A percentile compares a stretch with the other conserved stretches of the same genome.
Conservation (phyloP, 2,888 invertebrate genomes). For the Nasonovia ribisnigri region DNA sequence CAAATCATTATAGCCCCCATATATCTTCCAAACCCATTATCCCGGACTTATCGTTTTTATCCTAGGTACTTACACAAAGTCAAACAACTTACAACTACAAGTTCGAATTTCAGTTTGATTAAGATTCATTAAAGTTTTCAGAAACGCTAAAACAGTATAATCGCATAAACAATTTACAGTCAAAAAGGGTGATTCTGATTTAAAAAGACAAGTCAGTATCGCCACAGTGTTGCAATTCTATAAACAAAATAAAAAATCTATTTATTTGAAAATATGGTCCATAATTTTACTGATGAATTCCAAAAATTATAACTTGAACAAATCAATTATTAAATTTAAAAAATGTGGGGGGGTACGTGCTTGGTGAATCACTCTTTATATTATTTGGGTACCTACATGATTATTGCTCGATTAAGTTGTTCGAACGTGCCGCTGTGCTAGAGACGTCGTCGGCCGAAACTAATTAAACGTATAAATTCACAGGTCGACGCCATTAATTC, state of each 20-base stretch:
- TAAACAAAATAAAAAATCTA: background rate
- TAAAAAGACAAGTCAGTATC: background rate
- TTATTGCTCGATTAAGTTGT: constrained; percentile 34
- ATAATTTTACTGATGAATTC: background rate
- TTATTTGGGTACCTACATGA: background rate
- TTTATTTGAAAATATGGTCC: background rate
- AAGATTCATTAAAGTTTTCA: background rate
- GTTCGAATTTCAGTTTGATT: background rate
- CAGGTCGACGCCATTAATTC: constrained; percentile 32
- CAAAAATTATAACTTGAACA: background rate
- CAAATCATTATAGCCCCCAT: background rate
- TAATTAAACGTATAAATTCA: constrained; percentile 48
- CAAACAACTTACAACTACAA: background rate
- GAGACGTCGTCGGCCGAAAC: constrained; percentile 34
- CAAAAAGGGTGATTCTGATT: background rate
- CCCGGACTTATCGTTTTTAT: background rate
- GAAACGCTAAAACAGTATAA: no score
- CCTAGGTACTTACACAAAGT: background rate
- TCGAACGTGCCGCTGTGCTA: background rate
- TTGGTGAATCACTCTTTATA: background rate
- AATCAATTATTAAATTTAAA: background rate
- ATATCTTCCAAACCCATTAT: background rate
- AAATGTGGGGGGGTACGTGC: background rate
- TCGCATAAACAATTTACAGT: background rate
- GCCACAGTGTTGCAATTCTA: background rate